Evolutionary conservation across 1,140 invertebrate genomes (phyloP).

Genomic region (Vollenhovia emeryi): DNA sequence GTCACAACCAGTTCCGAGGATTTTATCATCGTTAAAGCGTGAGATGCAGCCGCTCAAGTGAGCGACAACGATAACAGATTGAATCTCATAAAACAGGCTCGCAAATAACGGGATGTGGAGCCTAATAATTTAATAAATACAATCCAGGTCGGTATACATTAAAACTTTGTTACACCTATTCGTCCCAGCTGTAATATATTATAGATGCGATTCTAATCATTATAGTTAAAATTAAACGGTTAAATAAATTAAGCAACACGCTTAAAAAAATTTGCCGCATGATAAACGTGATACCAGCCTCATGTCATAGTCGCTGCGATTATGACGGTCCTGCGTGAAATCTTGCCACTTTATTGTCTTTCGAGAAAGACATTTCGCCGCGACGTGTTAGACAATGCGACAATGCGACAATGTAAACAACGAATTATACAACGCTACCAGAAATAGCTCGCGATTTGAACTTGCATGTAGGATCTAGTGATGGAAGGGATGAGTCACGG

Average conservation of each 20-base stretch:
- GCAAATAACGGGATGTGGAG: too few species aligned
- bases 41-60: neutral
- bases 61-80: neutral
- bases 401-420: neutral
- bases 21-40: neutral
- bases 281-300: too few species aligned
- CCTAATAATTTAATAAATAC: too few species aligned
- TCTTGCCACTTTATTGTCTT: neutral
- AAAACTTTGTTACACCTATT: too few species aligned
- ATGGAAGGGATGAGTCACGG: conserved; percentile 34
- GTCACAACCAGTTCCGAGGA: neutral
- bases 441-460: neutral
- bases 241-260: too few species aligned
- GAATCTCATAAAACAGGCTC: too few species aligned
- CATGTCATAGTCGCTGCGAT: neutral
- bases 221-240: too few species aligned
- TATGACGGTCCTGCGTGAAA: neutral
- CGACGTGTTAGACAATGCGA: neutral
- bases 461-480: neutral
- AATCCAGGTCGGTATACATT: too few species aligned
- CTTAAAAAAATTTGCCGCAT: too few species aligned
- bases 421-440: neutral
- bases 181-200: too few species aligned
- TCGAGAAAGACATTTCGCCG: neutral
- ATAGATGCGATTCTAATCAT: too few species aligned